Evolutionary conservation across 1,140 invertebrate genomes (phyloP), one percentile per base, ranked within the genome.

Genomic region (Drosophila eugracilis): DNA sequence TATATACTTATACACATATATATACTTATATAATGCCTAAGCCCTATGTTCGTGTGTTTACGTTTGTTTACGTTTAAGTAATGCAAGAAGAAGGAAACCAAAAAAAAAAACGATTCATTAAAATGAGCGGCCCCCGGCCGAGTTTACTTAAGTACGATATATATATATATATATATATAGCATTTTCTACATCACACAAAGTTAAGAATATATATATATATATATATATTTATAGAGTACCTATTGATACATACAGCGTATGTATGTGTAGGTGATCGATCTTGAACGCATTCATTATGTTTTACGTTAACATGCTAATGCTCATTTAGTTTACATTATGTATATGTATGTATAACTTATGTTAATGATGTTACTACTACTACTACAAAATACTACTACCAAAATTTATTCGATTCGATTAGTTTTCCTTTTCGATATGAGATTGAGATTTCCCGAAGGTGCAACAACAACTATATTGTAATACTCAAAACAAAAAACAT

Each of bases 41-140:
- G 80, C 73, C 74, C 70, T 65, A 63, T 78, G 74, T 83, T 80
- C 71, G 63, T 86, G 71, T 75, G 73, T 77, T 84, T 75, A 78
- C 54, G 76, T 84, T 81, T 81, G 69, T 69, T 67, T 69, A 69
- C 28, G 71, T 75, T 84, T 85, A 86, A 86, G 83, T 86, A 69
- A 86, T 62, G 62, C 75, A 78, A 72, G 55, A 72, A 69, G 57
- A 63, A 65, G 50, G 48, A 73, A 72, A 32, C 69, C 48, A 45
- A 69, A 55, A 74, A 54, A 71, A 48, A 62, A 73, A 55, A 67
- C 14, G 9, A 79, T n/a, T n/a, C n/a, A n/a, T n/a, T n/a, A 75
- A 84, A 86, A 80, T 57, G 30, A 39, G 81, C 58, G 72, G 81
- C 77, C 67, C 36, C 47, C 63, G 83, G 73, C 62, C 41, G 48